Conservation (phyloP, 2,888 invertebrate genomes). For the Notocelia uddmanniana region DNA sequence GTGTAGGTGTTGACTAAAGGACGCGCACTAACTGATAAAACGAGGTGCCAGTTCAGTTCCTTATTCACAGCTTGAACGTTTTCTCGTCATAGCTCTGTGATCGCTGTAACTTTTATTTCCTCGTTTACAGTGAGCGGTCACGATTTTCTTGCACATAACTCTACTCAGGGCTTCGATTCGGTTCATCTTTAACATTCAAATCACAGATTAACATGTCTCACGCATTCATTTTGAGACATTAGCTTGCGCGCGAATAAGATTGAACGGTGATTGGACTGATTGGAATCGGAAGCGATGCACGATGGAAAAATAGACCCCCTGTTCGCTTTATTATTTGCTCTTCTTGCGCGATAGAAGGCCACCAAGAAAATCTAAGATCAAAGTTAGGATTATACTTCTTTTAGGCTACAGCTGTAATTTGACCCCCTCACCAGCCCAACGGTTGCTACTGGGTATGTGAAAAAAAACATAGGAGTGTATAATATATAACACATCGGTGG, state of each 20-base stretch:
- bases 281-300: neutral
- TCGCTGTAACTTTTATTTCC: slow-evolving; percentile 32
- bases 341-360: no score
- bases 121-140: slow-evolving; percentile 22
- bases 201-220: neutral
- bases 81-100: slow-evolving; percentile 22
- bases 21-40: slow-evolving; percentile 31
- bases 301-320: neutral
- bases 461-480: no score
- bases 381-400: no score
- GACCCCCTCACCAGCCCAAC: no score
- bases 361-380: no score
- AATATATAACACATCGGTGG: no score
- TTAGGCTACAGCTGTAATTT: no score
- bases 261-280: neutral
- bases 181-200: neutral
- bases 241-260: neutral
- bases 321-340: neutral
- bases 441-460: no score
- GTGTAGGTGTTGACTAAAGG: slow-evolving; percentile 32
- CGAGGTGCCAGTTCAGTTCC: slow-evolving; percentile 24
- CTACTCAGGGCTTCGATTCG: neutral
- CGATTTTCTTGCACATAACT: slow-evolving; percentile 31
- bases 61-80: slow-evolving; percentile 26
- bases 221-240: neutral